Evolutionary conservation across 2,113 vertebrate genomes (phyloP).

Genomic region (Sapayoa aenigma): DNA sequence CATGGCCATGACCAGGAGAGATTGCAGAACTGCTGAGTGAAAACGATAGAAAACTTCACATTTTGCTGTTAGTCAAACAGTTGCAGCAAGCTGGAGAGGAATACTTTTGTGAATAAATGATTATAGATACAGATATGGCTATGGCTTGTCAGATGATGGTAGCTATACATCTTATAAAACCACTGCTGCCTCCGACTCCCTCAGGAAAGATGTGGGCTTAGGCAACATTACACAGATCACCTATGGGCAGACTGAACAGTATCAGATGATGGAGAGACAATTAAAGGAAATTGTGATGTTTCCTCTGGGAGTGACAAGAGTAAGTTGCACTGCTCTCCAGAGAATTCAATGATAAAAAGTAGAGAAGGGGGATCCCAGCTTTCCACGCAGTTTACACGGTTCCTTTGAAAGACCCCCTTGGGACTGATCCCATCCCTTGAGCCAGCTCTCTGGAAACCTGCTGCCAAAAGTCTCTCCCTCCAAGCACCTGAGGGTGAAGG

Average conservation of each 20-base stretch:
- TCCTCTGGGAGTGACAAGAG: neutral
- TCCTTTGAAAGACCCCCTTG: neutral
- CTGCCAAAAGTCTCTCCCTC: neutral
- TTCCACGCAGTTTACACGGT: neutral
- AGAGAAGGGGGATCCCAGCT: neutral
- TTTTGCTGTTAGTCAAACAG: neutral
- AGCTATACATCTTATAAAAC: neutral
- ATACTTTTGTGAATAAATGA: neutral
- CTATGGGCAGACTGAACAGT: neutral
- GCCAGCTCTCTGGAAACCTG: neutral
- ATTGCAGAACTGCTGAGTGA: neutral
- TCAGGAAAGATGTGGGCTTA: neutral
- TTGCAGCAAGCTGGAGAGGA: neutral
- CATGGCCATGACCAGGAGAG: neutral
- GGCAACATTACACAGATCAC: neutral
- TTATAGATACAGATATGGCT: neutral
- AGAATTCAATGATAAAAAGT: neutral
- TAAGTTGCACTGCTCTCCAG: neutral
- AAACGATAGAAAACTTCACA: neutral
- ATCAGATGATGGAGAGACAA: neutral
- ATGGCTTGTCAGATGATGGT: neutral
- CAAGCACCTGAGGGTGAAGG: neutral
- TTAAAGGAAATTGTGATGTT: neutral
- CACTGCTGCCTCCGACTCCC: neutral
- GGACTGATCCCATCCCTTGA: neutral